phyloP scores from a whole-genome alignment of 2,113 vertebrate species.

The Gasterosteus nipponicus region DNA sequence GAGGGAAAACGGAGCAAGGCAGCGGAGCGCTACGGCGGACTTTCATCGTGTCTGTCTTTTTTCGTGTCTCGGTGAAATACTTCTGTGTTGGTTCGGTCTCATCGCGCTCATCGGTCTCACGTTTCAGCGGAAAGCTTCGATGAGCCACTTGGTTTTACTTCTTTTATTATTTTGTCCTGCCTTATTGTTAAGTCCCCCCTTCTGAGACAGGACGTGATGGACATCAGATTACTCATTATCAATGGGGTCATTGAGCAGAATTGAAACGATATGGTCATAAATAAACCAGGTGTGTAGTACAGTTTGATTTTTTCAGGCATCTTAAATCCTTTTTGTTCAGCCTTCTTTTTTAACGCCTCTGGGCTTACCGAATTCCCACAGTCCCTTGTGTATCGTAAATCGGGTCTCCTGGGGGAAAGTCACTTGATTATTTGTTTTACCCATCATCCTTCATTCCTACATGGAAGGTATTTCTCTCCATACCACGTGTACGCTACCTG shows the following conservation, averaged over 20 bases:
- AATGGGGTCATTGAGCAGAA: too few species aligned
- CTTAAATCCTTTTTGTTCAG: background rate
- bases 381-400: too few species aligned
- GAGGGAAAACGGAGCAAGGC: slow-evolving; percentile 1
- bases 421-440: too few species aligned
- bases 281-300: background rate
- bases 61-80: slow-evolving; percentile 7
- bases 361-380: background rate
- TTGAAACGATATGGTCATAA: background rate
- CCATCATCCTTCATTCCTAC: background rate
- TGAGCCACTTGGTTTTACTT: background rate
- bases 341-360: background rate
- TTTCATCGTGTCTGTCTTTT: slow-evolving; percentile 5
- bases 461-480: background rate
- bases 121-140: background rate
- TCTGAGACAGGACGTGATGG: background rate
- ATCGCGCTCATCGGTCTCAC: background rate
- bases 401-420: too few species aligned
- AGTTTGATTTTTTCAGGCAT: background rate
- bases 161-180: background rate
- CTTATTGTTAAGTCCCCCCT: background rate
- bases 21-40: background rate
- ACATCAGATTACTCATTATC: too few species aligned
- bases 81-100: slow-evolving; percentile 8
- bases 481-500: background rate